phyloP scores from a whole-genome alignment of 1,140 invertebrate species.

The fruit fly (Drosophila melanogaster) region DNA sequence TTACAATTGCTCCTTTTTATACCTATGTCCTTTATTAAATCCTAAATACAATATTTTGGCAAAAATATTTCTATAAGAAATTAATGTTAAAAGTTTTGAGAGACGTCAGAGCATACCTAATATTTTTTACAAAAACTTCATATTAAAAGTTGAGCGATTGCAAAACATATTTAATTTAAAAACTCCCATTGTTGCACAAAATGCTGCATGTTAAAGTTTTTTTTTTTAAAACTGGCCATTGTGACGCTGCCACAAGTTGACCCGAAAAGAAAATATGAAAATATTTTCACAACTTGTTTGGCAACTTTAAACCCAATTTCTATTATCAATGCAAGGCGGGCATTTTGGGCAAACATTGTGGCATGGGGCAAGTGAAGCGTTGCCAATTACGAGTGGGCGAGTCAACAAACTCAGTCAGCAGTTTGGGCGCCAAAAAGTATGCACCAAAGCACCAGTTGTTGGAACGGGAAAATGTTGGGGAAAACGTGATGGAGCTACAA shows the following conservation, averaged over 20 bases:
- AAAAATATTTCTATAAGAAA: background rate
- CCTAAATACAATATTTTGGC: too few relatives aligned
- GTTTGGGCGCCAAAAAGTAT: slow-evolving; percentile 71
- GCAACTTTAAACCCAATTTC: slow-evolving; percentile 57
- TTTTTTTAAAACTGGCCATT: background rate
- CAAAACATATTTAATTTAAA: background rate
- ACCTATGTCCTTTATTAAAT: too few relatives aligned
- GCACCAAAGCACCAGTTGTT: slow-evolving; percentile 41
- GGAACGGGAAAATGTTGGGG: background rate
- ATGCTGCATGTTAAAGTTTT: background rate
- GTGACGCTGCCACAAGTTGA: slow-evolving; percentile 13
- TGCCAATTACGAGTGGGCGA: slow-evolving; percentile 69
- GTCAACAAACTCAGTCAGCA: slow-evolving; percentile 77
- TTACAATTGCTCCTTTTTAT: too few relatives aligned
- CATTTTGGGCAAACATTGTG: slow-evolving; percentile 54
- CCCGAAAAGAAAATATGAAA: slow-evolving; percentile 9
- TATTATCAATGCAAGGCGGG: slow-evolving; percentile 58
- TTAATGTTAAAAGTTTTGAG: too few relatives aligned
- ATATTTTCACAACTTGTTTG: slow-evolving; percentile 19
- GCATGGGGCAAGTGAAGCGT: slow-evolving; percentile 32
- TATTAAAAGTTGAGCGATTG: background rate
- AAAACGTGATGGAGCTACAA: background rate
- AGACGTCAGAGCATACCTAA: too few relatives aligned
- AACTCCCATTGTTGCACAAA: background rate
- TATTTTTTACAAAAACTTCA: background rate